Percentiles rank a stretch among this genome's conserved stretches.
Evolutionary conservation across 2,888 invertebrate species (phyloP).

Genomic region (Brachypalpus laphriformis): DNA sequence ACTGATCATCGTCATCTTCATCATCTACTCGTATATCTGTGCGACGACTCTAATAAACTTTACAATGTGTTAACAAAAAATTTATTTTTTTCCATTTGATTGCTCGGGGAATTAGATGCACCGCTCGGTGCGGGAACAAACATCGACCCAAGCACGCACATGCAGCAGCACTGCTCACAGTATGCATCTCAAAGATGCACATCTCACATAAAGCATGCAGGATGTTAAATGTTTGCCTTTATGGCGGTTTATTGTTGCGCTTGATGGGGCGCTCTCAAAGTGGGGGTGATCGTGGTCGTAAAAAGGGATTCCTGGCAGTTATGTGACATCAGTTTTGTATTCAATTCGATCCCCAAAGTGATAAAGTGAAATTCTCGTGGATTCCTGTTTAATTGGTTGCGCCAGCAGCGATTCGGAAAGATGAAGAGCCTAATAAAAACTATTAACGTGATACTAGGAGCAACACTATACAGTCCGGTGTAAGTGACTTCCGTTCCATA

Average conservation of each 20-base stretch:
- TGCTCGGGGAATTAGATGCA: slow-evolving; percentile 33
- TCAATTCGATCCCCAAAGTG: slow-evolving; percentile 48
- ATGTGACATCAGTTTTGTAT: slow-evolving; percentile 63
- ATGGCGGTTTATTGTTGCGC: slow-evolving; percentile 53
- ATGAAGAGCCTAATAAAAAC: slow-evolving; percentile 72
- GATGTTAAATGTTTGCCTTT: slow-evolving; percentile 49
- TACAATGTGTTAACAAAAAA: slow-evolving; percentile 64
- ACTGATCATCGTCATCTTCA: slow-evolving; percentile 51
- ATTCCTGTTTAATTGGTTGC: slow-evolving; percentile 69
- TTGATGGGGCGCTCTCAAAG: slow-evolving; percentile 8
- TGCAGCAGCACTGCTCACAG: slow-evolving; percentile 8
- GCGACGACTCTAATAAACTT: slow-evolving; percentile 48
- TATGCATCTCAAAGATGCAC: too few relatives aligned
- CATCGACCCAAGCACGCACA: slow-evolving; percentile 56
- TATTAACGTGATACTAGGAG: slow-evolving; percentile 65
- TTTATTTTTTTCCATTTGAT: slow-evolving; percentile 34
- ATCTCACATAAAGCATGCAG: slow-evolving; percentile 52
- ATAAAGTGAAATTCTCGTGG: too few relatives aligned
- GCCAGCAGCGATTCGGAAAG: slow-evolving; percentile 51
- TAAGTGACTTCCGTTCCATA: slow-evolving; percentile 64
- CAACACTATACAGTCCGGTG: slow-evolving; percentile 37
- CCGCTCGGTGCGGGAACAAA: too few relatives aligned
- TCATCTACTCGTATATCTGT: slow-evolving; percentile 5
- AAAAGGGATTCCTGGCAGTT: slow-evolving; percentile 55
- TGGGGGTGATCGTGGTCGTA: slow-evolving; percentile 41